Evolutionary conservation across 2,888 invertebrate genomes (phyloP), one percentile per base, ranked within the genome.

Genomic region (Drosophila borealis): DNA sequence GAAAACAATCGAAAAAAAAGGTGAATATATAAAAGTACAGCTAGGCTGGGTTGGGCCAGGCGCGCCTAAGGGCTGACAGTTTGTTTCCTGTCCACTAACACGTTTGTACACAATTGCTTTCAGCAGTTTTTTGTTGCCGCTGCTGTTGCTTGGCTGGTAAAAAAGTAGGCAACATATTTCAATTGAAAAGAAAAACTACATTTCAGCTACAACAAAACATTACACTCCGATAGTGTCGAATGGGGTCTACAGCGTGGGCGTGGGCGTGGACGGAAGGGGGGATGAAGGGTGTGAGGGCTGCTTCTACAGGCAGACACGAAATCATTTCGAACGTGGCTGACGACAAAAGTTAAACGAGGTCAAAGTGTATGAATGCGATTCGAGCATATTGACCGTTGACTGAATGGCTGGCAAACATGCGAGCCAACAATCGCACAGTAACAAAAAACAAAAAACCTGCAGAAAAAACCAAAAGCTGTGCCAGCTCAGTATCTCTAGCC

Each of bases 321-420:
- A 80, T 75, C 67, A 82, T 82, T 80, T 80, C 54, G 75, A 80
- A 80, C 76, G 71, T 76, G 74, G 73, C 63, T 69, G 71, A 67
- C 75, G 71, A 76, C 85, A 71, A 78, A 70, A 74, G 80, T 80
- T 83, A 81, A 89, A 83, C 74, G 85, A 83, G 83, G 88, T 86
- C 86, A 88, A 79, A 80, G 80, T 72, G 82, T 74, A 76, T 78
- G 80, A 75, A 84, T 73, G 66, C 61, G 80, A 78, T 67, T 79
- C 75, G 49, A 70, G 82, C 79, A 66, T 81, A 70, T 82, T 85
- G 88, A 74, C 88, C 83, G 69, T 82, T 81, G 82, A 80, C 80
- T 74, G 78, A 74, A 81, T 73, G 70, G 69, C 74, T 61, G 62
- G 65, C 70, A 70, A 74, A 74, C 82, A 79, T 74, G 85, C 88